Evolutionary conservation across 2,888 invertebrate species (phyloP), one percentile per base, ranked within the genome.

Genomic region (Leistus spinibarbis): DNA sequence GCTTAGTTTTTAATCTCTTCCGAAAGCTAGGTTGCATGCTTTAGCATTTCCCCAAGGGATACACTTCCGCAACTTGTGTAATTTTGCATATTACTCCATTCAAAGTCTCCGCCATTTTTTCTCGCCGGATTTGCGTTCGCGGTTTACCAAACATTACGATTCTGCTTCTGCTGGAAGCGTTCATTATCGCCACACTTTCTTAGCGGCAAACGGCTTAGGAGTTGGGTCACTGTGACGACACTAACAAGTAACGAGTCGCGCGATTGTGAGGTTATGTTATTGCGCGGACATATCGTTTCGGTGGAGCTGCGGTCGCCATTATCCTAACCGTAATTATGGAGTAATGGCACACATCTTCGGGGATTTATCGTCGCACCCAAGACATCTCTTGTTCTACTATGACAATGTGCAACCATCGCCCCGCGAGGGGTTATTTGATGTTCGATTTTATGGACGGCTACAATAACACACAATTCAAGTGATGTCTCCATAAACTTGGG

Each of bases 1-100:
- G 65, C 64, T 71, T 71, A 66, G 73, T 73, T 73, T 73, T 73
- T 73, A 73, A 73, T 73, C 73, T 73, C 62, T 73, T 67, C 73
- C 67, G 73, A 73, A 67, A 73, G 73, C 72, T 24, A 40, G 72
- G 27, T 66, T 65, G 57, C 62, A 73, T 73, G 72, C 72, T 72
- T 65, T 57, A 72, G 20, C 67, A 22, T 66, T 22, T 67, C 73
- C 73, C 19, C 66, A 13, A 65, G 73, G 62, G 60, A 73, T 60
- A 60, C 60, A 54, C 73, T 67, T 67, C 57, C 67, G 40, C 5
- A 65, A 60, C 65, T 73, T 67, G 66, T 73, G 73, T 73, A 73
- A 73, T 73, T 73, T 73, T 73, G 67, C 73, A 73, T 73, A 73
- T 73, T 73, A 73, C 73, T 72, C 66, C 67, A 40, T 10, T 13